These are phyloP conservation scores for Trigoniulus corallinus DNA, from an alignment of 1,140 invertebrate species.

Conservation along the genomic window DNA sequence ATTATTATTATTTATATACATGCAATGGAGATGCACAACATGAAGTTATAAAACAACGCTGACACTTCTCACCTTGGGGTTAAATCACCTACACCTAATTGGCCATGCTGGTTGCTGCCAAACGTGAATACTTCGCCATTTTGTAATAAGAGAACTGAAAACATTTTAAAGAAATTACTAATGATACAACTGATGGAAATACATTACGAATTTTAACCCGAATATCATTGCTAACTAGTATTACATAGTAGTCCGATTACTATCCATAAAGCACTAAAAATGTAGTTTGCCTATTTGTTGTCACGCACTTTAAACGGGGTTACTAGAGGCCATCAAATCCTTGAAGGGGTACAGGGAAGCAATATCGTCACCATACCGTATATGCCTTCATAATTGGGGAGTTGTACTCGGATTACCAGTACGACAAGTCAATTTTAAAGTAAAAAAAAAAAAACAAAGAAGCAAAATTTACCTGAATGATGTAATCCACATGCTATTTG, in stretches of 20 bases:
- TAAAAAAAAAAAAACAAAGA: conserved; percentile 21
- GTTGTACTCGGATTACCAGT: no score
- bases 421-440: conserved; percentile 13
- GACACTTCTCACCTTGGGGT: conserved; percentile 18
- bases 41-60: background rate
- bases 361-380: no score
- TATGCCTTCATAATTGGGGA: no score
- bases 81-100: conserved; percentile 76
- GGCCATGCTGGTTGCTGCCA: conserved; percentile 81
- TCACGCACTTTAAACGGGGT: no score
- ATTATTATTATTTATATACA: no score
- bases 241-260: no score
- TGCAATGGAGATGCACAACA: background rate
- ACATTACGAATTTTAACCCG: no score
- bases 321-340: no score
- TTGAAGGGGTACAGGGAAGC: no score
- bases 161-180: conserved; percentile 16
- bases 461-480: conserved; percentile 27
- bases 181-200: background rate
- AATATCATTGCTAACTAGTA: no score
- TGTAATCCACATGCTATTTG: conserved; percentile 34
- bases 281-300: no score
- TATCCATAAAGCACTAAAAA: no score
- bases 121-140: conserved; percentile 64
- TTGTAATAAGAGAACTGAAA: conserved; percentile 42